Evolutionary conservation across 2,888 invertebrate genomes (phyloP), one percentile per base, ranked within the genome.

Genomic region (Eupithecia centaureata): DNA sequence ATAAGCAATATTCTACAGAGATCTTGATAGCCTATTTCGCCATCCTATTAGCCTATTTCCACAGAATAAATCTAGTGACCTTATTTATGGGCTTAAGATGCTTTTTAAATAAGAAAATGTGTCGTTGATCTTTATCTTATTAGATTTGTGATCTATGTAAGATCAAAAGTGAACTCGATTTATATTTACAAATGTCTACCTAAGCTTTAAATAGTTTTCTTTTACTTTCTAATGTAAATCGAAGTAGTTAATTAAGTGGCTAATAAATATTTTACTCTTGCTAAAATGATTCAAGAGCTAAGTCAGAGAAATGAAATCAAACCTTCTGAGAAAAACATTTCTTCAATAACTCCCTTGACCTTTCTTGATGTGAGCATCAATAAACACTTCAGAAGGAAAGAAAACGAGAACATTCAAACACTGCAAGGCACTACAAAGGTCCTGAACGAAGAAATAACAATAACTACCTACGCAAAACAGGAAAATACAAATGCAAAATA

Each of bases 381-480:
- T 68, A 83, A 83, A 82, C 79, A 81, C 78, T 82, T 80, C 74
- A 75, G 73, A 73, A 60, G 67, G 64, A 79, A 78, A 79, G 78
- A 80, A 80, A 78, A 80, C 76, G 73, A 70, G 22, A 32, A n/a
- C 18, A 57, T 32, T 10, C 77, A 77, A 77, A 79, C 77, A 78
- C 71, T 72, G 78, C 79, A 82, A 13, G 79, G 79, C 73, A 79
- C 64, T 66, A 68, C 77, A 79, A 80, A 80, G 79, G 82, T 79
- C 78, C 77, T 79, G 78, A 82, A 79, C 78, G 77, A 74, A 81
- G 77, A 82, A 82, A 85, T 83, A 83, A 84, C 80, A 82, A 80
- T 83, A 82, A 81, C 76, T n/a, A n/a, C 77, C 81, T 79, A 63
- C 61, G 62, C 13, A 63, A 28, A 22, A n/a, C 57, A 15, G 13